Evolutionary conservation across 1,140 invertebrate species (phyloP).

Genomic region (Geopemphigus sp.): DNA sequence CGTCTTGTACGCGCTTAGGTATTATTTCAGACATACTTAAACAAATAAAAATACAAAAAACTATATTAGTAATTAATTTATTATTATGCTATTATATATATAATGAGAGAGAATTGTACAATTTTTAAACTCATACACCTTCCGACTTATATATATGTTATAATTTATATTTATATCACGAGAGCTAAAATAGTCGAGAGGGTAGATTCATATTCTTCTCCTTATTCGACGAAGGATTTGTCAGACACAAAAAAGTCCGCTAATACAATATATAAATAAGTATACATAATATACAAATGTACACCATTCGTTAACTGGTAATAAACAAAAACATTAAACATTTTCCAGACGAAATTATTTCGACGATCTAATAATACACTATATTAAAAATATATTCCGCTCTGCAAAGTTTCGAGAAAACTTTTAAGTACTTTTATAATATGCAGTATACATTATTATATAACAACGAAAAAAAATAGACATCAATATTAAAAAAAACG

Average conservation of each 20-base stretch:
- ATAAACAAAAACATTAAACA: neutral
- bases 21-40: neutral
- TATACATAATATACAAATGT: neutral
- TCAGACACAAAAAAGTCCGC: neutral
- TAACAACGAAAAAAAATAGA: neutral
- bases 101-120: neutral
- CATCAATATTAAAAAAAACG: neutral
- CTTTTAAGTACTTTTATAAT: neutral
- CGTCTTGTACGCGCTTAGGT: neutral
- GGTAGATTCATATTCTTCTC: neutral
- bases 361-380: neutral
- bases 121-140: neutral
- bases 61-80: neutral
- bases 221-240: slow-evolving; percentile 14
- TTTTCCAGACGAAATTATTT: slow-evolving; percentile 21
- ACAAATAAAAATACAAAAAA: slow-evolving; percentile 54
- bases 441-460: neutral
- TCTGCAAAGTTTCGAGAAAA: neutral
- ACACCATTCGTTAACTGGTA: neutral
- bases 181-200: slow-evolving; percentile 12
- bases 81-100: neutral
- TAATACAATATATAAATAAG: neutral
- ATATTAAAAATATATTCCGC: slow-evolving; percentile 8
- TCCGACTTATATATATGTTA: neutral
- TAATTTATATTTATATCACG: slow-evolving; percentile 23